Evolutionary conservation across 2,797 vertebrate genomes (phyloP), one percentile per base, ranked within the genome.

Genomic region (Alosa sapidissima): DNA sequence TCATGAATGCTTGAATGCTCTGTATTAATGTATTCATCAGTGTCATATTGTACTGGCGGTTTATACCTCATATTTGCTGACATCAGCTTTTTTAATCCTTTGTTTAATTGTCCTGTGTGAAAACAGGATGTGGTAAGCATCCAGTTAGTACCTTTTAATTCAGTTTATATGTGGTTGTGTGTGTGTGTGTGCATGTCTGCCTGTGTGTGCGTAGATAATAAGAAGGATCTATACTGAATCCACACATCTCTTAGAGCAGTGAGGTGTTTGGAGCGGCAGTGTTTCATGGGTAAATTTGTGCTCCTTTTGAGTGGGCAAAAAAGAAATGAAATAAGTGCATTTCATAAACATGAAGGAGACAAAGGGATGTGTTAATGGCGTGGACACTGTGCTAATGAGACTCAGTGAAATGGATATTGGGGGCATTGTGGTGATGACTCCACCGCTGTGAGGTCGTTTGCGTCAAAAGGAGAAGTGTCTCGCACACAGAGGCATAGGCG

Each of bases 311-410:
- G 68, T 19, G 33, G 14, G 13, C 19, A 11, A 16, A 41, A 16
- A 41, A 75, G 19, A 45, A 75, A 75, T 75, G 68, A 75, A 75
- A 78, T 78, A 78, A 78, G 72, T 47, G 72, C 72, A 78, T 78
- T 78, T 78, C 36, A 78, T 78, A 78, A 78, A 78, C 36, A 78
- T 78, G 72, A 47, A 47, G 72, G 72, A 78, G 41, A 78, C 72
- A 78, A 78, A 78, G 72, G 72, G 72, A 78, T 47, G 72, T 78
- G 72, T 78, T 78, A 78, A 78, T 78, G 88, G 86, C 84, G 86
- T 81, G 86, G 88, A 85, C 84, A 86, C 88, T 88, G 86, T 88
- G 91, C 72, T 78, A 78, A 78, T 78, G 72, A 78, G 72, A 21
- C 72, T 47, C 41, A 78, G 36, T 78, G 72, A 78, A 78, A 78